Base-by-base conservation (phyloP, 2,888 invertebrate species). In the Melipona bicolor region DNA sequence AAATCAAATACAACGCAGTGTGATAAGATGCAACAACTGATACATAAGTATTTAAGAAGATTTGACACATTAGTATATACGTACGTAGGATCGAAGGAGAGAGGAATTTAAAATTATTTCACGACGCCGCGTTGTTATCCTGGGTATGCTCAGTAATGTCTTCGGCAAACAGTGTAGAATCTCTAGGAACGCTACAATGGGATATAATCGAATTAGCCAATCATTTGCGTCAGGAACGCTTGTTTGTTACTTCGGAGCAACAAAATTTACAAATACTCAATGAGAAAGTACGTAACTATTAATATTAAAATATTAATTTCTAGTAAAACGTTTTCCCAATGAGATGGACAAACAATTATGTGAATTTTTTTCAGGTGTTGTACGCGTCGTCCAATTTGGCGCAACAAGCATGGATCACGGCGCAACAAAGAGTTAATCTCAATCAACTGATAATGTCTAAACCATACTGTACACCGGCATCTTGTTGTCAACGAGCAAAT, bases 171-270 rank as follows among this genome's bases (percentile, higher is more conserved):
- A 94, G 93, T 65, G 90, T 91, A 50, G 94, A 94, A 85, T 94
- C 94, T 62, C 84, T 93, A 32, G 93, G 93, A 82, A 93, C 93
- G 17, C 84, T 94, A 71, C 94, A 94, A 79, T 95, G 95, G 94
- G 96, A 96, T 86, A 95, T 97, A 85, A 94, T 96, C 80, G 96
- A 97, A 90, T 94, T 97, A 85, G 96, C 97, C 43, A 95, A 95
- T 88, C 97, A 97, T 93, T 95, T 98, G 88, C 96, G 97, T 79
- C 96, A 97, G 93, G 99, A 99, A 95, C 97, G 97, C 91, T 96
- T 99, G 79, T 98, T 98, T 94, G 97, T 98, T 77, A 96, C 96
- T 89, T 97, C 97, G 4, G 99, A 99, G 94, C 97, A 97, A 94
- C 96, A 97, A 92, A 96, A 97, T 94, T 96, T 98, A 92, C 97